These are phyloP conservation scores for Serinus canaria DNA, from an alignment of 2,113 vertebrate species.

Conservation along the genomic window DNA sequence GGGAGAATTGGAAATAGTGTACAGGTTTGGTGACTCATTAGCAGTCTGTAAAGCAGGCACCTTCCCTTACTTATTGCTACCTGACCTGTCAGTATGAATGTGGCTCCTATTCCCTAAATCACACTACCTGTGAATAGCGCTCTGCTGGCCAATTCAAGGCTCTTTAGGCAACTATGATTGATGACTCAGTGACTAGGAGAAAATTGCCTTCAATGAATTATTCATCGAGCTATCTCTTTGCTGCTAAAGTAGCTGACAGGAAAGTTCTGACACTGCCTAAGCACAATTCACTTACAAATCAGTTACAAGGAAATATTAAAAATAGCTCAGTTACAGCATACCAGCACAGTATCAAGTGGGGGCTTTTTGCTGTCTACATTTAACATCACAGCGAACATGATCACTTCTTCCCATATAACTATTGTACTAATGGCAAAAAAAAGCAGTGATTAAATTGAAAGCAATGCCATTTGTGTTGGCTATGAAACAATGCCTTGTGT, in stretches of 20 bases:
- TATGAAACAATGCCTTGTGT: conserved; percentile 75
- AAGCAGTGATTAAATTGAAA: conserved; percentile 75
- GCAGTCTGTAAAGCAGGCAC: conserved; percentile 81
- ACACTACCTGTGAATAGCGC: conserved; percentile 87
- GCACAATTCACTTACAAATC: conserved; percentile 96
- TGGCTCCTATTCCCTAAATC: conserved; percentile 84
- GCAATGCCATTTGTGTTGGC: conserved; percentile 77
- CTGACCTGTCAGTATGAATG: conserved; percentile 85
- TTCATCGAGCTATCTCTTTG: conserved; percentile 95
- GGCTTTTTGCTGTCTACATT: conserved; percentile 81
- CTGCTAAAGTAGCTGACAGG: conserved; percentile 95
- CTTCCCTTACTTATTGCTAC: conserved; percentile 83
- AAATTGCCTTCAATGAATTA: conserved; percentile 95
- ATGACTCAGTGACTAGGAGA: conserved; percentile 96
- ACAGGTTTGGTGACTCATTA: conserved; percentile 82
- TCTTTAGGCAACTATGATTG: conserved; percentile 93
- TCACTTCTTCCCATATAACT: conserved; percentile 73
- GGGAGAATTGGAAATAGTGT: conserved; percentile 73
- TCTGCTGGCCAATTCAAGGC: conserved; percentile 88
- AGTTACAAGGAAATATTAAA: conserved; percentile 95
- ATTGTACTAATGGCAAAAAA: conserved; percentile 77
- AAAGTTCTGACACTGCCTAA: conserved; percentile 90
- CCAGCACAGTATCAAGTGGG: conserved; percentile 83
- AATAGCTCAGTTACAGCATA: conserved; percentile 86
- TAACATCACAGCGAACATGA: conserved; percentile 75